Conservation (phyloP, 2,888 invertebrate genomes). For the Emmelina monodactyla region DNA sequence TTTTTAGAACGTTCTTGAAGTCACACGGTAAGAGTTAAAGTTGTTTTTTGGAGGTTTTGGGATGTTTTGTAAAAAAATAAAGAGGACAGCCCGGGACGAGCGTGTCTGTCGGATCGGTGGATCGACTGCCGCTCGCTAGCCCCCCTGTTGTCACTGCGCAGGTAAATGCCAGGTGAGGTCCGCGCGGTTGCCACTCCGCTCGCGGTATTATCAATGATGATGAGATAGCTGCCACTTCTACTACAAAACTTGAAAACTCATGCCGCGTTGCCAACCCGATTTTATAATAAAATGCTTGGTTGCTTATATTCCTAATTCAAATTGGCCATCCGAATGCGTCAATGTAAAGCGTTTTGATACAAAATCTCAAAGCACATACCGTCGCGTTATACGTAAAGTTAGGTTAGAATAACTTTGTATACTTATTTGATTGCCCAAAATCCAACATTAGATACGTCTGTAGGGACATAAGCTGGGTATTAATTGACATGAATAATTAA, state of each 20-base stretch:
- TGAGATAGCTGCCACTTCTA: constrained; percentile 47
- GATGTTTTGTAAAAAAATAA: constrained; percentile 22
- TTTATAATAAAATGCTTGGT: constrained; percentile 31
- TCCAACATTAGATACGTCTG: too few species aligned
- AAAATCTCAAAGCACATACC: too few species aligned
- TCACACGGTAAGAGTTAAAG: not conserved
- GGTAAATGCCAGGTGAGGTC: constrained; percentile 60
- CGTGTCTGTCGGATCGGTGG: constrained; percentile 44
- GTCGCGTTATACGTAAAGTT: too few species aligned
- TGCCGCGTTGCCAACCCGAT: constrained; percentile 31
- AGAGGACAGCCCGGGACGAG: constrained; percentile 32
- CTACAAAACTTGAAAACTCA: constrained; percentile 38
- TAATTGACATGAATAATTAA: too few species aligned
- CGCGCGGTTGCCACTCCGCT: constrained; percentile 61
- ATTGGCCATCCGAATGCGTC: constrained; percentile 21
- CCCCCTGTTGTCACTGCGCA: constrained; percentile 62
- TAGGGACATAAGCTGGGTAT: too few species aligned
- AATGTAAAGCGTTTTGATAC: too few species aligned
- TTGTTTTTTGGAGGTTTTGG: not conserved
- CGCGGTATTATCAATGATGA: constrained; percentile 53
- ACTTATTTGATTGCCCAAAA: too few species aligned
- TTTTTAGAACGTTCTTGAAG: constrained; percentile 19
- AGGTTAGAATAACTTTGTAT: too few species aligned
- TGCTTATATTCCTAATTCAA: constrained; percentile 18
- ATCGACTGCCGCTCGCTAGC: constrained; percentile 47